Percentiles rank a stretch among this genome's conserved stretches.
phyloP scores from a whole-genome alignment of 2,797 vertebrate genomes.

The Bovichtus diacanthus region DNA sequence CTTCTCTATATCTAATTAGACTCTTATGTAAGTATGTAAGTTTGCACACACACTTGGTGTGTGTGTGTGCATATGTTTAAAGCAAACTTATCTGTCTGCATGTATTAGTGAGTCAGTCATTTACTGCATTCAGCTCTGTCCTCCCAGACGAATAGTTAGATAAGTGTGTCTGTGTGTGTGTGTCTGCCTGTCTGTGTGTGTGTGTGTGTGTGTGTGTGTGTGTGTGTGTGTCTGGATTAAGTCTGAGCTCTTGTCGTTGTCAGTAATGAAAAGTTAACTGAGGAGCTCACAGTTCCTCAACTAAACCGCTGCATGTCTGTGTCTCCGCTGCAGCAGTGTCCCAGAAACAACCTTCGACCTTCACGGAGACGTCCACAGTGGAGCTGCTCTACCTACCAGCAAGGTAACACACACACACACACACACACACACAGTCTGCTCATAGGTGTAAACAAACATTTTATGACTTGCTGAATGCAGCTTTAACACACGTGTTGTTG shows the following conservation, averaged over 20 bases:
- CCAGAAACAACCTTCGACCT: constrained; percentile 96
- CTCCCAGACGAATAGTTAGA: constrained; percentile 27
- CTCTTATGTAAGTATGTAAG: constrained; percentile 47
- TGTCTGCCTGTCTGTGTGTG: too few relatives aligned
- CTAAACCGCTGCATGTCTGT: constrained; percentile 42
- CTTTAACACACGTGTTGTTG: background rate
- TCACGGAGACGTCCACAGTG: constrained; percentile 93
- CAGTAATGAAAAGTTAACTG: constrained; percentile 47
- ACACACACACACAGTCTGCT: background rate
- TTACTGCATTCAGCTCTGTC: constrained; percentile 34
- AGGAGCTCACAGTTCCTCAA: constrained; percentile 21
- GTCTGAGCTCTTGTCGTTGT: constrained; percentile 41
- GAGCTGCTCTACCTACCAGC: constrained; percentile 90
- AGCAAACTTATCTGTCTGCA: constrained; percentile 40
- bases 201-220: constrained; percentile 4
- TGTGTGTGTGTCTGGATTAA: constrained; percentile 44
- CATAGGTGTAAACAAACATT: background rate
- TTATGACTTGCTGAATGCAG: background rate
- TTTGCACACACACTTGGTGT: too few relatives aligned
- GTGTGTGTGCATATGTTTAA: constrained; percentile 40
- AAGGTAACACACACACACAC: constrained; percentile 85
- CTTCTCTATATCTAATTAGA: constrained; percentile 47
- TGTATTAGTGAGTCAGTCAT: constrained; percentile 47
- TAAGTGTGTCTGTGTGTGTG: constrained; percentile 1
- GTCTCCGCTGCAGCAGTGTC: constrained; percentile 83